Evolutionary conservation across 2,797 vertebrate genomes (phyloP), one percentile per base, ranked within the genome.

Genomic region (Mormyrus hasselquistii): DNA sequence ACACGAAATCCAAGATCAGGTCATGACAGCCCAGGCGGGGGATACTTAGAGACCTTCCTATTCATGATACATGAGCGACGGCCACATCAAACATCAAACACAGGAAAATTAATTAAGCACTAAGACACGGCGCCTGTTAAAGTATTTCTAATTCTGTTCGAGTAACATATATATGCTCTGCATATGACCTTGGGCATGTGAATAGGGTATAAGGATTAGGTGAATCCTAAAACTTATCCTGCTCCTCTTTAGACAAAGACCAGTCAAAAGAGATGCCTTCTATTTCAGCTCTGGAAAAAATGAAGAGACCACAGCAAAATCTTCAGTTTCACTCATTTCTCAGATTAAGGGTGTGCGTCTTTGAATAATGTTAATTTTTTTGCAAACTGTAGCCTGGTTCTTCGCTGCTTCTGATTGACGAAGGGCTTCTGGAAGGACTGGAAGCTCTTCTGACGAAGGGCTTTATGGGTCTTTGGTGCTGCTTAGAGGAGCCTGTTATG

Each of bases 141-240:
- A 29, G 44, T 6, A 52, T 52, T 50, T 62, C 19, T 62, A 62
- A n/a, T 2, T n/a, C n/a, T 8, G 59, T 22, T 44, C 2, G 73
- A 79, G 73, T 79, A 44, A 79, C 41, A 79, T 44, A 79, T 79
- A 79, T 79, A 79, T 79, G 73, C 73, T 79, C 44, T 79, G 73
- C 38, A 19, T 44, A 44, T 79, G 14, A 79, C 41, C 41, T 44
- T 44, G 14, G 41, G 65, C 29, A 73, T 73, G 65, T 34, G 65
- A 73, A 38, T 73, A 34, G 65, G 65, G 29, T 38, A 34, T 73
- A 38, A 14, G 65, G 65, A 73, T 73, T 73, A 34, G 65, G 29
- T 34, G 29, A 73, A 73, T 34, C 65, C 29, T 38, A 38, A 73
- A 73, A 34, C 65, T 38, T 34, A 73, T 73, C 29, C 65, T 73